These are phyloP conservation scores for Melanostoma mellinum DNA, from an alignment of 2,888 invertebrate species.

Conservation along the genomic window DNA sequence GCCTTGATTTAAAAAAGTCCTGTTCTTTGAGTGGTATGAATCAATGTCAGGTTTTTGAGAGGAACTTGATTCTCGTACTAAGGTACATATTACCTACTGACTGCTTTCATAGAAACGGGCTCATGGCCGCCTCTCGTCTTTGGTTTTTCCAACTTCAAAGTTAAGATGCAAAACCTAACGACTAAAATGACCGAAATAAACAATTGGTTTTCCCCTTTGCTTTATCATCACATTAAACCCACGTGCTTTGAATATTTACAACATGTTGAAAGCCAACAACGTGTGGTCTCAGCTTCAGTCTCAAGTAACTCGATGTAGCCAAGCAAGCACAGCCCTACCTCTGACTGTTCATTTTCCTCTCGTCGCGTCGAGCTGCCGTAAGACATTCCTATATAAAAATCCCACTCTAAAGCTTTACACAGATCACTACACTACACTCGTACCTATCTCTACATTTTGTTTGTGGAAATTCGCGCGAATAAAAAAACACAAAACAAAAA, in stretches of 20 bases:
- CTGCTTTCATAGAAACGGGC: too few species aligned
- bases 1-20: too few species aligned
- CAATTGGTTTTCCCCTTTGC: constrained; percentile 59
- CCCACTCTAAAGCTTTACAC: constrained; percentile 45
- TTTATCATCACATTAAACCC: constrained; percentile 43
- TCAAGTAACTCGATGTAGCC: constrained; percentile 12
- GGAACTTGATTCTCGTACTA: too few species aligned
- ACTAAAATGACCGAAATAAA: constrained; percentile 64
- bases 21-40: too few species aligned
- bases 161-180: constrained; percentile 28
- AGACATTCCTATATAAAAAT: constrained; percentile 12
- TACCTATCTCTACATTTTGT: neutral
- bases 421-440: constrained; percentile 45
- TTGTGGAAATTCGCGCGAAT: constrained; percentile 37
- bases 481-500: constrained; percentile 26
- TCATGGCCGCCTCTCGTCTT: too few species aligned
- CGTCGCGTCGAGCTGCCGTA: too few species aligned
- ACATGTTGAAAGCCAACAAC: constrained; percentile 32
- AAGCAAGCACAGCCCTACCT: constrained; percentile 19
- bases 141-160: constrained; percentile 35
- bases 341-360: constrained; percentile 27
- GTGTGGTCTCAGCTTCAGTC: neutral
- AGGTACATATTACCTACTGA: too few species aligned
- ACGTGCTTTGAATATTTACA: constrained; percentile 61
- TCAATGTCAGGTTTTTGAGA: too few species aligned